Evolutionary conservation across 2,113 vertebrate species (phyloP), one percentile per base, ranked within the genome.

Genomic region (Phalacrocorax pelagicus): DNA sequence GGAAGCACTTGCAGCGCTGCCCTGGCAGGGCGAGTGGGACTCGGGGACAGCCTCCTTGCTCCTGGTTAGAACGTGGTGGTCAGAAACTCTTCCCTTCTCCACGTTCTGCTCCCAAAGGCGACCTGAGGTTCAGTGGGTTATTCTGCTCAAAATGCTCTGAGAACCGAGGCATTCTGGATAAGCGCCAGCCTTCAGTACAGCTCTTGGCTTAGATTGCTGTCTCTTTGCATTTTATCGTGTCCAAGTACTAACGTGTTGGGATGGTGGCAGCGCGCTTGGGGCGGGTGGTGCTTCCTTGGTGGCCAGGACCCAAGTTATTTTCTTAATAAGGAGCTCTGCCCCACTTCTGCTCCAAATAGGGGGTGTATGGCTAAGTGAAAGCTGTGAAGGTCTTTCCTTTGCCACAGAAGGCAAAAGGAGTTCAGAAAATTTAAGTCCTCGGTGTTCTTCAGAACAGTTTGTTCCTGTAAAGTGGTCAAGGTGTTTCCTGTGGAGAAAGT

Each of bases 11-110:
- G 3, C 23, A 34, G 52, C 20, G 15, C 27, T 34, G 44, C 63
- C 30, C 21, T 11, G 1, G 7, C 0, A 14, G 9, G 38, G 38
- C 0, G 1, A 21, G 9, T 5, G 59, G 15, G 34, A 11, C 15
- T 44, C 23, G 2, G 58, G 30, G 27, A 15, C 44, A 22, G 5
- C 15, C 12, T 59, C 23, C n/a, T 51, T 18, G 15, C 29, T 72
- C 14, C 1, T 5, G 11, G 21, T 63, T 9, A 32, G 62, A 38
- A 66, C 55, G 44, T 1, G 11, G 20, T 2, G 2, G 11, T 66
- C 23, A 49, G 74, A 9, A 81, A 3, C 42, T 30, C 46, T 9
- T 75, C 22, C 61, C 38, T 44, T 32, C 5, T 15, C 44, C 5
- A 79, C 62, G 21, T 19, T 44, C 1, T 0, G 13, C 38, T 90